Conservation (phyloP, 2,888 invertebrate genomes). For the Eilema depressum region DNA sequence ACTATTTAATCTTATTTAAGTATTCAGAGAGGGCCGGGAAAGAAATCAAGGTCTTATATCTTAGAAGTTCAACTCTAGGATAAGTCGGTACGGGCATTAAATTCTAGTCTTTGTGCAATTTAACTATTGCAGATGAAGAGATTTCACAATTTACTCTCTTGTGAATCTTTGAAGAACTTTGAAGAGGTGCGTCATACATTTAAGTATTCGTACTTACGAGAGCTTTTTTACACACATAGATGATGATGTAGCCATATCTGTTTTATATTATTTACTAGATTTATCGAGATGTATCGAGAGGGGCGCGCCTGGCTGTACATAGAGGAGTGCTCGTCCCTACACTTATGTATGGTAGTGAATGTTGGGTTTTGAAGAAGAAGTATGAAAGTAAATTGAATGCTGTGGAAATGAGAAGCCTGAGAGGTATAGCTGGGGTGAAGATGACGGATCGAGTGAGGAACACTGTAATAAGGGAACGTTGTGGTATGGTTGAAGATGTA, state of each 20-base stretch:
- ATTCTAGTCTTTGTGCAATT: slow-evolving; percentile 78
- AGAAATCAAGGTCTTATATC: slow-evolving; percentile 60
- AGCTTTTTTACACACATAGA: not conserved
- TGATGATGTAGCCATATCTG: not conserved
- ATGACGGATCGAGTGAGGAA: no score
- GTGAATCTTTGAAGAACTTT: slow-evolving; percentile 15
- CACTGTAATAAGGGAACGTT: no score
- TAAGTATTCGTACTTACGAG: not conserved
- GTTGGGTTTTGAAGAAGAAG: no score
- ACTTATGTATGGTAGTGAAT: no score
- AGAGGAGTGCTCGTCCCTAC: no score
- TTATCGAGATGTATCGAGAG: no score
- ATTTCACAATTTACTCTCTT: slow-evolving; percentile 59
- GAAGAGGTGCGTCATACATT: not conserved
- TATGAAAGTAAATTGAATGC: no score
- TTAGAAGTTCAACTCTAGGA: slow-evolving; percentile 62
- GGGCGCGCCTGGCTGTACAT: no score
- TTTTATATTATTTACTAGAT: no score
- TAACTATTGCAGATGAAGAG: slow-evolving; percentile 67
- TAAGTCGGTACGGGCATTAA: slow-evolving; percentile 69
- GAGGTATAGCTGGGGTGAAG: no score
- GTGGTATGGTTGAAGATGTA: no score
- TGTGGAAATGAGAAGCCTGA: no score
- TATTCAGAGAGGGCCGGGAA: slow-evolving; percentile 36
- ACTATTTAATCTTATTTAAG: slow-evolving; percentile 42